A percentile compares a stretch with the other conserved stretches of the same genome.
Conservation (phyloP, 2,888 invertebrate species). For the Dysmachus trigonus region DNA sequence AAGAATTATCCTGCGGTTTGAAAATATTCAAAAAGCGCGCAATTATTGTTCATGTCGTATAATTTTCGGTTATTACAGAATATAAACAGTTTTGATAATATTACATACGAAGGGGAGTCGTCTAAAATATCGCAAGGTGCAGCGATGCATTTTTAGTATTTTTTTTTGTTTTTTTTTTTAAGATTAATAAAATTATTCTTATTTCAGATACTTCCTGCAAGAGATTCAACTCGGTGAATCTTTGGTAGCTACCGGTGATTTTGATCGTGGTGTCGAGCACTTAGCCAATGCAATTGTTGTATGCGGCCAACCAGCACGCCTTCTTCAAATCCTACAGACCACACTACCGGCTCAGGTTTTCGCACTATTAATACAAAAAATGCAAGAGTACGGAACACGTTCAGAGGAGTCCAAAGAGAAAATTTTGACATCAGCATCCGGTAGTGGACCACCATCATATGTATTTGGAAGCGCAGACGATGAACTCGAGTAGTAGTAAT, state of each 20-base stretch:
- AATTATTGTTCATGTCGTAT: no score
- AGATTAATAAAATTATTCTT: not conserved
- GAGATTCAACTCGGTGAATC: slow-evolving; percentile 95
- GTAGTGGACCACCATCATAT: not conserved
- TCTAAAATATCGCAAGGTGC: no score
- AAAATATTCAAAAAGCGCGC: no score
- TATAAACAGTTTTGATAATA: no score
- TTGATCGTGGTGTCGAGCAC: slow-evolving; percentile 93
- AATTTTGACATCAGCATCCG: slow-evolving; percentile 51
- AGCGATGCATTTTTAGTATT: no score
- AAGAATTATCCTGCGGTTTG: no score
- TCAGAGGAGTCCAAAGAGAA: slow-evolving; percentile 52
- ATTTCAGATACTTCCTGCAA: slow-evolving; percentile 67
- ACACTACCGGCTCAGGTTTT: slow-evolving; percentile 96
- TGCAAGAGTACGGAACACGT: slow-evolving; percentile 63
- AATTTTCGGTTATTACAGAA: no score
- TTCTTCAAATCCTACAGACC: slow-evolving; percentile 77
- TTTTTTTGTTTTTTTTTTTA: not conserved
- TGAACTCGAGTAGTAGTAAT: slow-evolving; percentile 35
- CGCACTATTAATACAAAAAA: slow-evolving; percentile 83
- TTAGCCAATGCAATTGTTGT: slow-evolving; percentile 97
- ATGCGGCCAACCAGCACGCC: slow-evolving; percentile 79
- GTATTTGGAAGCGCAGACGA: not conserved
- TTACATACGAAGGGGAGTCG: no score
- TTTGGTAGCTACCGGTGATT: slow-evolving; percentile 83